Conservation (phyloP, 1,140 invertebrate genomes). For the Macrostomum lignano region DNA sequence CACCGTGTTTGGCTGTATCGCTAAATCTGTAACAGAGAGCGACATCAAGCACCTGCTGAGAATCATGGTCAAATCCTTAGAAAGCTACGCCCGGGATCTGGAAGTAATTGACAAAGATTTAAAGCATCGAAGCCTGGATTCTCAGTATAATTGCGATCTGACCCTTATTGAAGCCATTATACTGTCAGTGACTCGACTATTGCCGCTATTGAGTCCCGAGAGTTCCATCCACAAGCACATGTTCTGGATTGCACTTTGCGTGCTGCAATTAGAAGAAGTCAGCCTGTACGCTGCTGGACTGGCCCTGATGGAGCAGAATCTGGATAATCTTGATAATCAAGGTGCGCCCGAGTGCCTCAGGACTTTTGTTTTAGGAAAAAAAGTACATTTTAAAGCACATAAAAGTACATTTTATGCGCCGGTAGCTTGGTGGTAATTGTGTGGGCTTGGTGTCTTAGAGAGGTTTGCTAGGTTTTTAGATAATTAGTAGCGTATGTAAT, state of each 20-base stretch:
- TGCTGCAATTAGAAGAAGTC: constrained; percentile 68
- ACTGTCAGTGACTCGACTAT: constrained; percentile 75
- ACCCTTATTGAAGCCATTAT: constrained; percentile 66
- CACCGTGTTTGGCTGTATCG: constrained; percentile 86
- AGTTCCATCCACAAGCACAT: constrained; percentile 70
- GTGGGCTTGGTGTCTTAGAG: no score
- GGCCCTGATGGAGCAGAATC: constrained; percentile 72
- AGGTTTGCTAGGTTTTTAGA: no score
- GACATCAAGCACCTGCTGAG: constrained; percentile 70
- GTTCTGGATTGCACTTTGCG: constrained; percentile 82
- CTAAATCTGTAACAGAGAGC: constrained; percentile 53
- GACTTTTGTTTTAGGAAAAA: no score
- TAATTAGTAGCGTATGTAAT: no score
- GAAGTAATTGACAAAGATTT: no score
- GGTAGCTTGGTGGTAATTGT: not conserved
- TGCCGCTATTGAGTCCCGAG: constrained; percentile 50
- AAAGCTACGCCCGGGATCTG: constrained; percentile 51
- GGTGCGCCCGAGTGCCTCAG: no score
- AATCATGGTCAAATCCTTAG: constrained; percentile 69
- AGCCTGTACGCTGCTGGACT: constrained; percentile 68
- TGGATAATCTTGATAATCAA: constrained; percentile 55
- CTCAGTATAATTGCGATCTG: no score
- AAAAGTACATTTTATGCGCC: not conserved
- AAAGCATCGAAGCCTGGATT: no score
- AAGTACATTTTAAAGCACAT: no score